Evolutionary conservation across 2,888 invertebrate species (phyloP).

Genomic region (Coleophora deauratella): DNA sequence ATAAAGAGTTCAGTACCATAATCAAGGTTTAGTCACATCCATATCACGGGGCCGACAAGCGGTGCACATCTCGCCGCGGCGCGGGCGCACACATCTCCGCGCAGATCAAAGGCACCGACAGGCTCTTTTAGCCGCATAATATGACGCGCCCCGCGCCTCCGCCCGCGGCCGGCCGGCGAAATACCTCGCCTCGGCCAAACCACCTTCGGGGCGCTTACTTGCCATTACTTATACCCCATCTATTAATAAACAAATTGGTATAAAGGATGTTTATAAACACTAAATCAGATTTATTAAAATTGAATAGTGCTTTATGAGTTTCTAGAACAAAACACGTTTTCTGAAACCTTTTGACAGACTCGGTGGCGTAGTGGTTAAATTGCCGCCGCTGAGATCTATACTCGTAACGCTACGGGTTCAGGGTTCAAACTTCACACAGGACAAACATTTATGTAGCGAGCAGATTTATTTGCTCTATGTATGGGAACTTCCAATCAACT

Average conservation of each 20-base stretch:
- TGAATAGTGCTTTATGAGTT: too few species aligned
- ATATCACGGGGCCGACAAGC: constrained; percentile 67
- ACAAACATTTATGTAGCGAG: too few species aligned
- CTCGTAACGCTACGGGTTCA: too few species aligned
- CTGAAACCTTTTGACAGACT: too few species aligned
- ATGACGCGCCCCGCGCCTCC: constrained; percentile 67
- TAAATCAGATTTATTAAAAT: too few species aligned
- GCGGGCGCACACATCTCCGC: constrained; percentile 37
- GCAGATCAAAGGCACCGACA: constrained; percentile 73
- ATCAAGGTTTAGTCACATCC: constrained; percentile 74
- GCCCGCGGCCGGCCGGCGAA: constrained; percentile 50
- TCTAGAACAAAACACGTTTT: too few species aligned
- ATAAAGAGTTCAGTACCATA: constrained; percentile 66
- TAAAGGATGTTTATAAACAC: constrained; percentile 44
- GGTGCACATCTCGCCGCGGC: constrained; percentile 48
- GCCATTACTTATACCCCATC: constrained; percentile 70
- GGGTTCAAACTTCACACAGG: too few species aligned
- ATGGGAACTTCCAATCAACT: too few species aligned
- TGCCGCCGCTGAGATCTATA: too few species aligned
- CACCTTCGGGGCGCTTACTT: constrained; percentile 61
- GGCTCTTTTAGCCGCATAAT: constrained; percentile 74
- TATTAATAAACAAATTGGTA: constrained; percentile 71
- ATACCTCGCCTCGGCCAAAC: constrained; percentile 48
- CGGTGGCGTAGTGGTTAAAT: too few species aligned
- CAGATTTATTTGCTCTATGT: too few species aligned